A percentile compares a stretch with the other conserved stretches of the same genome.
Evolutionary conservation across 2,888 invertebrate genomes (phyloP).

Genomic region (Liodrosophila aerea): DNA sequence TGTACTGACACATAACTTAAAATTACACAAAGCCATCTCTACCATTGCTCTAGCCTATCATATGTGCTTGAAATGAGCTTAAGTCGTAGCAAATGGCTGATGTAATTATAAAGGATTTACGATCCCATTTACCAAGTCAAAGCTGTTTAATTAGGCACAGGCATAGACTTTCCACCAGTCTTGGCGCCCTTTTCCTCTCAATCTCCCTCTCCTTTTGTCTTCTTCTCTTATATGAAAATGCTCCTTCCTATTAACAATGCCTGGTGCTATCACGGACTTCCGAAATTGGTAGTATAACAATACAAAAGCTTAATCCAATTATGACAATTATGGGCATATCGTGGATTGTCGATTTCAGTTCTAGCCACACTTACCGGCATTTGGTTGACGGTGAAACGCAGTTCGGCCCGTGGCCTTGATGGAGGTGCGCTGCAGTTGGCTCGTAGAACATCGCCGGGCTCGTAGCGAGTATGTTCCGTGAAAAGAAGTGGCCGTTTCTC

Average conservation of each 20-base stretch:
- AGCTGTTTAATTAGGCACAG: conserved; percentile 61
- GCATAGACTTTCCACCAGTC: conserved; percentile 1
- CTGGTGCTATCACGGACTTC: not conserved
- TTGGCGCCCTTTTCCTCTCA: not conserved
- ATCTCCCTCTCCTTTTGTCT: not conserved
- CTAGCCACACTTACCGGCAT: conserved; percentile 86
- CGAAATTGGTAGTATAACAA: not conserved
- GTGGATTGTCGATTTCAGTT: not conserved
- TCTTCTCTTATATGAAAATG: not conserved
- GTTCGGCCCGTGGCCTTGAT: conserved; percentile 88
- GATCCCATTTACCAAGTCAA: conserved; percentile 52
- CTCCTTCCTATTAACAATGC: not conserved
- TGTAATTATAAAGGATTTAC: conserved; percentile 73
- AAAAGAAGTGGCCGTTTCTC: conserved; percentile 87
- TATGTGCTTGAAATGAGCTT: conserved; percentile 37
- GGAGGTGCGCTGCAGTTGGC: conserved; percentile 91
- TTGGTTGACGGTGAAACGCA: conserved; percentile 90
- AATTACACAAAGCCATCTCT: conserved; percentile 39
- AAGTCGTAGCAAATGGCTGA: conserved; percentile 40
- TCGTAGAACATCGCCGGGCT: conserved; percentile 88
- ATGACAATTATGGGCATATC: not conserved
- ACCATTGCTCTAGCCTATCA: conserved; percentile 13
- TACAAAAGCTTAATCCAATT: conserved; percentile 8
- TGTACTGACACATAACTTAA: conserved; percentile 28
- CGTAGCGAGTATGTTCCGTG: conserved; percentile 88